Conservation (phyloP, 2,797 vertebrate genomes). For the Champsocephalus esox region DNA sequence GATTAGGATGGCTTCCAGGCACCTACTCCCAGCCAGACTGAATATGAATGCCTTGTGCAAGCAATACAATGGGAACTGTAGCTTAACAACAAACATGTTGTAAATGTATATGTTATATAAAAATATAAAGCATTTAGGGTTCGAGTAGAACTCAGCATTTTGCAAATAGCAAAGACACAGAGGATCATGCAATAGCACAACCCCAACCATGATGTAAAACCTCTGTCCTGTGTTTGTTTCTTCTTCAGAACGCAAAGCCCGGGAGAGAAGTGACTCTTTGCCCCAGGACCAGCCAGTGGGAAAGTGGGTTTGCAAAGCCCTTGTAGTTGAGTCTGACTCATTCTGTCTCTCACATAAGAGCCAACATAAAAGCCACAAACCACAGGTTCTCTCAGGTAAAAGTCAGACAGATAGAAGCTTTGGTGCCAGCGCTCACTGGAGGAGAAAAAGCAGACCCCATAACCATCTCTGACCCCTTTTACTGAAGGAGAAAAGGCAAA, state of each 20-base stretch:
- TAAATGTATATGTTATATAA: too few species aligned
- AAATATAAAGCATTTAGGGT: neutral
- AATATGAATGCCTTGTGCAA: constrained; percentile 3
- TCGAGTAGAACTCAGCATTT: neutral
- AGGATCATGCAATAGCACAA: neutral
- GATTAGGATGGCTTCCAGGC: constrained; percentile 53
- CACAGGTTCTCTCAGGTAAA: constrained; percentile 53
- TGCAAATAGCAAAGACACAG: neutral
- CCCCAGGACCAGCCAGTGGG: constrained; percentile 63
- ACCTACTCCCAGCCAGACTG: constrained; percentile 42
- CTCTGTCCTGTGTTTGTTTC: constrained; percentile 41
- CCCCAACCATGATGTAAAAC: constrained; percentile 11
- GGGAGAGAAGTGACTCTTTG: constrained; percentile 52
- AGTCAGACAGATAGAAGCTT: constrained; percentile 46
- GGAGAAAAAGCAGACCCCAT: constrained; percentile 35
- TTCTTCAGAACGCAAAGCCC: constrained; percentile 36
- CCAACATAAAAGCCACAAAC: constrained; percentile 57
- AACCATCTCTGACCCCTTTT: constrained; percentile 31
- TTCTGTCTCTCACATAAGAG: constrained; percentile 48
- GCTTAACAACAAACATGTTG: constrained; percentile 2
- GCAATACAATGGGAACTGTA: neutral
- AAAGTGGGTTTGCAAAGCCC: constrained; percentile 66
- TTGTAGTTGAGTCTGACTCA: constrained; percentile 68
- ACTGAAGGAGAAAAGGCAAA: constrained; percentile 40
- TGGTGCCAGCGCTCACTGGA: constrained; percentile 37